Base-by-base conservation (phyloP, 2,113 vertebrate genomes). In the Gymnarchus niloticus region DNA sequence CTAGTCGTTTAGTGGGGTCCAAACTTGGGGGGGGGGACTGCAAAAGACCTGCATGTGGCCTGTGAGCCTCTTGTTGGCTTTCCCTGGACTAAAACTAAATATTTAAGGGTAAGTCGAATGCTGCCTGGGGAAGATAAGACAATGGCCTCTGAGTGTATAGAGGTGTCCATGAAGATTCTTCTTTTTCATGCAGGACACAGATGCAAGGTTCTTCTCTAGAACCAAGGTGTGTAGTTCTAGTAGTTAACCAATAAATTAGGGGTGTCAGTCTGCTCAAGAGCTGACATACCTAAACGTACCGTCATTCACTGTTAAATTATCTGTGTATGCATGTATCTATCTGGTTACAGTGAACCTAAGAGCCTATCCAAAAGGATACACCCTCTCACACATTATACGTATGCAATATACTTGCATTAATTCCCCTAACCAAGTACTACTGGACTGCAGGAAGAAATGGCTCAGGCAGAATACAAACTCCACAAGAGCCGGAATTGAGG, bases 221-320 rank as follows among this genome's bases (percentile, higher is more conserved):
- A 37, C 65, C 41, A 65, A 65, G 33, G n/a, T n/a, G n/a, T 28
- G 25, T 65, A 28, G 14, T 10, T 28, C 3, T 19, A 41, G 12
- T 17, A 73, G 28, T 73, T 41, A n/a, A n/a, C n/a, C n/a, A n/a
- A n/a, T n/a, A n/a, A n/a, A n/a, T n/a, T n/a, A n/a, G n/a, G n/a
- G n/a, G 65, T 73, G 65, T 73, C n/a, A 17, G 65, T 73, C 65
- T 73, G 33, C 37, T 69, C 65, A n/a, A n/a, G n/a, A n/a, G n/a
- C n/a, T n/a, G n/a, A n/a, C n/a, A n/a, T n/a, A n/a, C n/a, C n/a
- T n/a, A n/a, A n/a, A n/a, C n/a, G n/a, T n/a, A n/a, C n/a, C n/a
- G n/a, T n/a, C n/a, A n/a, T n/a, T n/a, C n/a, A n/a, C n/a, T n/a
- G n/a, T n/a, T n/a, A n/a, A n/a, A n/a, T n/a, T n/a, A n/a, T n/a